Percentiles rank a stretch among this genome's conserved stretches.
phyloP scores from a whole-genome alignment of 2,113 vertebrate species.

The Corythornis vintsioides region DNA sequence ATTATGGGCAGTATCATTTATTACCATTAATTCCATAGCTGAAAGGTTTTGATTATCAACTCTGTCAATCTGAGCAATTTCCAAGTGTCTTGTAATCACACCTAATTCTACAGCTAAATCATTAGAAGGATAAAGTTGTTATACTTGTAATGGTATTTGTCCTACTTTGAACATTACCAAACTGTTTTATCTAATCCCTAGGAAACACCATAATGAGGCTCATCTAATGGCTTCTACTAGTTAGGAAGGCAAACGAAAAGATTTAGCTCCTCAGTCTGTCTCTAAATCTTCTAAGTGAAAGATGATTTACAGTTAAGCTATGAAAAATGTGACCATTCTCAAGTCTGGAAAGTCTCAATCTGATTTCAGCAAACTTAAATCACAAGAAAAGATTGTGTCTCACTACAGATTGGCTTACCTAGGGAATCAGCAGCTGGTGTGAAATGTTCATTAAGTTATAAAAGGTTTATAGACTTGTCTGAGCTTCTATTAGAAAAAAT shows the following conservation, averaged over 20 bases:
- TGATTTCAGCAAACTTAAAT: conserved; percentile 72
- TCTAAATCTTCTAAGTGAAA: conserved; percentile 86
- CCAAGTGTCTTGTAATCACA: conserved; percentile 46
- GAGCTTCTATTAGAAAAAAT: not conserved
- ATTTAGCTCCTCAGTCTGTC: conserved; percentile 82
- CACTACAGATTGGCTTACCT: conserved; percentile 4
- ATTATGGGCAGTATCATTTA: not conserved
- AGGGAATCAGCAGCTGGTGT: conserved; percentile 51
- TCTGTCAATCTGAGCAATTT: not conserved
- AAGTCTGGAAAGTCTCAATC: conserved; percentile 77
- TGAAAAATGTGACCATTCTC: conserved; percentile 81
- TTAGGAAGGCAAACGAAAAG: conserved; percentile 83
- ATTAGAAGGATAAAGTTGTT: conserved; percentile 52
- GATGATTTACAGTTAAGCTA: conserved; percentile 91
- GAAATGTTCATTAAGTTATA: conserved; percentile 75
- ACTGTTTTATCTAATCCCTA: conserved; percentile 74
- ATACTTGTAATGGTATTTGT: conserved; percentile 58
- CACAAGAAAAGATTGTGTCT: conserved; percentile 38
- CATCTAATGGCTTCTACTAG: conserved; percentile 77
- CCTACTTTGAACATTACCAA: conserved; percentile 67
- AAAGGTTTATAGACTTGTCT: conserved; percentile 56
- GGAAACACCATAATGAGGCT: conserved; percentile 73
- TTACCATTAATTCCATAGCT: not conserved
- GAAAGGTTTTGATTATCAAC: conserved; percentile 2
- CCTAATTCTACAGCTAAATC: conserved; percentile 23